A percentile compares a stretch with the other conserved stretches of the same genome.
phyloP scores from a whole-genome alignment of 2,888 invertebrate genomes.

The Gerris lacustris region DNA sequence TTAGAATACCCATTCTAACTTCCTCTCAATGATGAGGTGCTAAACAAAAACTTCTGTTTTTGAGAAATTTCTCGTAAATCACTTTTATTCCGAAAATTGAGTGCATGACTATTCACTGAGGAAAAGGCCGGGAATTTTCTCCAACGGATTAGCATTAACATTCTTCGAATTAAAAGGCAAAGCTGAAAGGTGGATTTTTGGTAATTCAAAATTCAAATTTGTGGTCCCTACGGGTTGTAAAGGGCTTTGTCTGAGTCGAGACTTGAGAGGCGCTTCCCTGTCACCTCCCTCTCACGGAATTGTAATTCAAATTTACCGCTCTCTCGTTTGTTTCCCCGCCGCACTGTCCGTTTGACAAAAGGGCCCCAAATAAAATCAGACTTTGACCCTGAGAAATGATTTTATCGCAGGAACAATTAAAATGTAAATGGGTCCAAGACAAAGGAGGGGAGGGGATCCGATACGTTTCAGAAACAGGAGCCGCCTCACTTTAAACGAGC shows the following conservation, averaged over 20 bases:
- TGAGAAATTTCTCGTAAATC: conserved; percentile 5
- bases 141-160: neutral
- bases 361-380: neutral
- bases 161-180: conserved; percentile 5
- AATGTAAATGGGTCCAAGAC: neutral
- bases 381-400: conserved; percentile 5
- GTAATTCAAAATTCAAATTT: conserved; percentile 1
- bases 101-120: neutral
- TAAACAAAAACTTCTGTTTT: neutral
- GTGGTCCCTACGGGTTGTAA: neutral
- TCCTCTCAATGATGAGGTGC: neutral
- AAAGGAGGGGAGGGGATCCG: neutral
- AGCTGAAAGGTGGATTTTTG: neutral
- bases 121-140: neutral
- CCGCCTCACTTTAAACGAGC: neutral
- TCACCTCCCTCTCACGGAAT: neutral
- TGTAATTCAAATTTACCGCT: neutral
- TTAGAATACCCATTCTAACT: conserved; percentile 1
- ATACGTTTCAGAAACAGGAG: conserved; percentile 3
- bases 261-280: neutral
- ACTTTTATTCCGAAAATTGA: neutral
- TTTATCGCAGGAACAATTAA: conserved; percentile 1
- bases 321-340: neutral
- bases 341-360: neutral
- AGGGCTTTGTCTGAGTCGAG: neutral